Conservation (phyloP, 2,888 invertebrate species). For the Minunthozetes semirufus region DNA sequence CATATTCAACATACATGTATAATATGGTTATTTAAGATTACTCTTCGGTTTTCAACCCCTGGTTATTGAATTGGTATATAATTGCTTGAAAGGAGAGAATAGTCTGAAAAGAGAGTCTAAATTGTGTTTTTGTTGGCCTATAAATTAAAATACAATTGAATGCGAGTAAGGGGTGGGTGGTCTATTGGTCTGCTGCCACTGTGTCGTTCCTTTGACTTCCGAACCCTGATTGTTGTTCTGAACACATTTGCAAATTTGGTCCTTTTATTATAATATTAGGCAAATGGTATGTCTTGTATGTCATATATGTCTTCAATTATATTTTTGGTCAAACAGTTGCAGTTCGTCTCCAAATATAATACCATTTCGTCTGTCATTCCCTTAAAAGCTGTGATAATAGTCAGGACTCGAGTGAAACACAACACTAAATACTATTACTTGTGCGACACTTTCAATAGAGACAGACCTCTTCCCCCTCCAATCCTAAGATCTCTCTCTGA, state of each 20-base stretch:
- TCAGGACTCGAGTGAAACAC: background rate
- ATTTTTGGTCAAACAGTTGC: background rate
- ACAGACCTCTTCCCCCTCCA: background rate
- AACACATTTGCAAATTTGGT: background rate
- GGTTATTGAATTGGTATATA: no score
- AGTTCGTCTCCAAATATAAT: background rate
- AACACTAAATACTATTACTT: background rate
- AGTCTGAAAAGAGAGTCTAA: no score
- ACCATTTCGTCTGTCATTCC: background rate
- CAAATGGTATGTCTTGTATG: background rate
- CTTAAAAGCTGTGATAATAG: background rate
- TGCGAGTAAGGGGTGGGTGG: background rate
- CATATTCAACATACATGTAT: no score
- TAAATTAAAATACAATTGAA: background rate
- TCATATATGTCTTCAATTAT: background rate
- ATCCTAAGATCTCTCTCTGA: background rate
- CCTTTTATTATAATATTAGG: background rate
- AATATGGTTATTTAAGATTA: no score
- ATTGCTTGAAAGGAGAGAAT: no score
- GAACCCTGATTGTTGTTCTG: background rate
- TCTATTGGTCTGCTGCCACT: background rate
- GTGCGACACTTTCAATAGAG: background rate
- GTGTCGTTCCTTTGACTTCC: background rate
- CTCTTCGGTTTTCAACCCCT: no score
- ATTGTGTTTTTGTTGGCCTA: no score